Evolutionary conservation across 2,888 invertebrate genomes (phyloP).

Genomic region (Eupithecia tripunctaria): DNA sequence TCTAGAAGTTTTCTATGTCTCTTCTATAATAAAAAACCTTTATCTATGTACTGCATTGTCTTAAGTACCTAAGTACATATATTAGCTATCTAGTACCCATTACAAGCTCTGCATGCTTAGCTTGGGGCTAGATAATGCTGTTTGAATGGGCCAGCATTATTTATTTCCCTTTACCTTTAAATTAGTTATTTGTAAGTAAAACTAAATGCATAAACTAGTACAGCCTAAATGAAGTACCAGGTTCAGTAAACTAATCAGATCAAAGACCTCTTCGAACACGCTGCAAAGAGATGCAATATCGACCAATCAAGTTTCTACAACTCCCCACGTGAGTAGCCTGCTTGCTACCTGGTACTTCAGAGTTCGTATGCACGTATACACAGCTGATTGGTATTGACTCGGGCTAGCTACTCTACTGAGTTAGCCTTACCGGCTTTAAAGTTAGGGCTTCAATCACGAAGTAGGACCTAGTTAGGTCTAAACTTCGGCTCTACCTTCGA

Average conservation of each 20-base stretch:
- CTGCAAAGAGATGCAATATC: neutral
- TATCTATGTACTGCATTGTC: too few relatives aligned
- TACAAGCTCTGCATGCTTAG: too few relatives aligned
- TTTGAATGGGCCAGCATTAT: too few relatives aligned
- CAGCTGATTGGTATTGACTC: constrained; percentile 13
- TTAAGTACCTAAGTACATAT: too few relatives aligned
- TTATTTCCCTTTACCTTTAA: neutral
- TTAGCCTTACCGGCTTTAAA: constrained; percentile 8
- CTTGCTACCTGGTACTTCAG: neutral
- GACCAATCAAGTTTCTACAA: neutral
- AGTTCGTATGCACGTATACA: constrained; percentile 3
- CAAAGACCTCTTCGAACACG: neutral
- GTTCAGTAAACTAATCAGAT: neutral
- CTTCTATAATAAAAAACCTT: too few relatives aligned
- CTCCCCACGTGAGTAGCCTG: neutral
- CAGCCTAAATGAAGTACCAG: neutral
- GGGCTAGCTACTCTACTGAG: neutral
- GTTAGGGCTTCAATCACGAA: constrained; percentile 5
- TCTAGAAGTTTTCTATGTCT: too few relatives aligned
- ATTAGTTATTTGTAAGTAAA: neutral
- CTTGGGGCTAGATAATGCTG: too few relatives aligned
- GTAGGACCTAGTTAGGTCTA: neutral
- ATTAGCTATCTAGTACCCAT: too few relatives aligned
- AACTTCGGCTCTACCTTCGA: neutral
- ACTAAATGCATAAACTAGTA: neutral